Base-by-base conservation (phyloP, 1,140 invertebrate species). In the Drosophila pseudoobscura region DNA sequence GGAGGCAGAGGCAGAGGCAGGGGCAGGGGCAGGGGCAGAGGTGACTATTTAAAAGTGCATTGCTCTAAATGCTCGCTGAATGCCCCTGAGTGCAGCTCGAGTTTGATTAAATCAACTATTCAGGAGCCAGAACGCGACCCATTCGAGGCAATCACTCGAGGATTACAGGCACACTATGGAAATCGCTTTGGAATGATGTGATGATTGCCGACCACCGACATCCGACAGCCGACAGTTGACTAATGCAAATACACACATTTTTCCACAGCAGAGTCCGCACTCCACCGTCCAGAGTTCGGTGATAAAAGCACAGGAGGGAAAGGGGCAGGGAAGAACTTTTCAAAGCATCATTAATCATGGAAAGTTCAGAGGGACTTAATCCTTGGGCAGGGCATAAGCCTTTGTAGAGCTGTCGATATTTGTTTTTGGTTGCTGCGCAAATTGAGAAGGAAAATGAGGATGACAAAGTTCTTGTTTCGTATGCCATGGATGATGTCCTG, bases 341-440 rank as follows among this genome's bases (percentile, higher is more conserved):
- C 79, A 84, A 79, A 75, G 75, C 70, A 62, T 83, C 79, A 83
- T 83, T 83, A 83, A 83, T 78, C 79, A 83, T 84, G 59, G 63
- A 84, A 84, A 83, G 70, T 84, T 84, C 57, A 51, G 62, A 68
- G 72, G 65, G 64, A 80, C 73, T 71, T 85, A 85, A 85, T 87
- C 77, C 80, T 44, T 75, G 70, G 61, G 46, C 70, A 59, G 66
- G 74, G 39, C 75, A 39, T 69, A 72, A 78, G 52, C 74, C 79
- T 64, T 78, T 69, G 70, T 50, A 24, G 57, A 61, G 80, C 75
- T 83, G 80, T 83, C 79, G 80, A 83, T 83, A 84, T 83, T 83
- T 83, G 80, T 78, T 63, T 83, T 82, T 71, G 57, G 59, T 70
- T 78, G 60, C 22, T 31, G 49, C 56, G 22, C 75, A 83, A 83